These are phyloP conservation scores for Carapus acus DNA, from an alignment of 2,797 vertebrate genomes.

Conservation along the genomic window DNA sequence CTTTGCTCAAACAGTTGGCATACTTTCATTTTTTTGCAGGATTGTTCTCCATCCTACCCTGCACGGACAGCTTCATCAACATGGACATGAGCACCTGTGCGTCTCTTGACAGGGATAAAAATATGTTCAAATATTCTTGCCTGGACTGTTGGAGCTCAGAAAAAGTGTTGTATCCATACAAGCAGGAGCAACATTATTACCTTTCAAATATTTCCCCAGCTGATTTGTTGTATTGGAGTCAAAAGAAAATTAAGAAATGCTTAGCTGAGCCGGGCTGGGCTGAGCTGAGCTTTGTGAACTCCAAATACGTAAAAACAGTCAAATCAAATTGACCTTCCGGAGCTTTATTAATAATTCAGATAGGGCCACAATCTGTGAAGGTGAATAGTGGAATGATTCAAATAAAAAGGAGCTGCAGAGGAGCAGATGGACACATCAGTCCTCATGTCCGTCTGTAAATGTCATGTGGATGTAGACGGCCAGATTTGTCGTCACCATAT, in stretches of 20 bases:
- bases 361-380: conserved; percentile 1
- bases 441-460: conserved; percentile 60
- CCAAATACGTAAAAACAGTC: no score
- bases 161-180: no score
- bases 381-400: conserved; percentile 18
- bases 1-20: conserved; percentile 47
- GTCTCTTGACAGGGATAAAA: no score
- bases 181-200: no score
- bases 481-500: conserved; percentile 60
- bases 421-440: conserved; percentile 50
- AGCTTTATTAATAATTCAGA: conserved; percentile 25
- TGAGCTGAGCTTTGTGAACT: no score
- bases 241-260: no score
- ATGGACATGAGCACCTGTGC: conserved; percentile 98
- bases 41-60: conserved; percentile 90
- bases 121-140: no score
- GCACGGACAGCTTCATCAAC: conserved; percentile 94
- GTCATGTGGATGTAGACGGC: conserved; percentile 59
- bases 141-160: no score
- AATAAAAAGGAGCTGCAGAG: conserved; percentile 36
- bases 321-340: conserved; percentile 16
- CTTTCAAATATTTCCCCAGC: no score
- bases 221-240: no score
- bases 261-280: no score
- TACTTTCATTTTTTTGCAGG: conserved; percentile 71